A percentile compares a stretch with the other conserved stretches of the same genome.
Evolutionary conservation across 1,140 invertebrate genomes (phyloP).

Genomic region (Cotesia glomerata): DNA sequence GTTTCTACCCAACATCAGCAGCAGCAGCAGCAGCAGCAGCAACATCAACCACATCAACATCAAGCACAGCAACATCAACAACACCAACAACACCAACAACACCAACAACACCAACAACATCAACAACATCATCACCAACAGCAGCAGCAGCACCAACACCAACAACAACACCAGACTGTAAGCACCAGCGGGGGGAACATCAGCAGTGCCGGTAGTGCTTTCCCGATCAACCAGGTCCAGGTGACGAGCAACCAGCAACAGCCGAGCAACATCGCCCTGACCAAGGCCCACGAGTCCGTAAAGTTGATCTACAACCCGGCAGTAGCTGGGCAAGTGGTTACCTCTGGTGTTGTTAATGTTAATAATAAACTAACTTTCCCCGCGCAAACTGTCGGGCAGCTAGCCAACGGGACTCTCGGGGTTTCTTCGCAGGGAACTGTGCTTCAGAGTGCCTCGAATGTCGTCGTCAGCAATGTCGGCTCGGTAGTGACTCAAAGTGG

Average conservation of each 20-base stretch:
- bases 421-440: slow-evolving; percentile 48
- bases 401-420: slow-evolving; percentile 56
- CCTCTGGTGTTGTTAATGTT: slow-evolving; percentile 51
- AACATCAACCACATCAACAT: no score
- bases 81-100: no score
- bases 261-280: slow-evolving; percentile 37
- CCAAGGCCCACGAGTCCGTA: slow-evolving; percentile 51
- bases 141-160: slow-evolving; percentile 37
- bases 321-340: slow-evolving; percentile 56
- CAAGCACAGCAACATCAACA: no score
- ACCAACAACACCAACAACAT: slow-evolving; percentile 3
- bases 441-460: slow-evolving; percentile 50
- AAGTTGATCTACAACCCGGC: slow-evolving; percentile 60
- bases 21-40: background rate
- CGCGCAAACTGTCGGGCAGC: slow-evolving; percentile 65
- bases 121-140: slow-evolving; percentile 45
- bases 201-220: no score
- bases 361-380: slow-evolving; percentile 57
- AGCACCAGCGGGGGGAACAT: background rate
- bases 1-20: slow-evolving; percentile 48
- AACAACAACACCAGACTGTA: slow-evolving; percentile 39
- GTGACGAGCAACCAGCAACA: slow-evolving; percentile 55
- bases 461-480: slow-evolving; percentile 49
- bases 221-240: slow-evolving; percentile 39
- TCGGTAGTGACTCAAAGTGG: slow-evolving; percentile 41